These are phyloP conservation scores for Noctuana brunneofusca DNA, from an alignment of 2,888 invertebrate species.

Conservation along the genomic window DNA sequence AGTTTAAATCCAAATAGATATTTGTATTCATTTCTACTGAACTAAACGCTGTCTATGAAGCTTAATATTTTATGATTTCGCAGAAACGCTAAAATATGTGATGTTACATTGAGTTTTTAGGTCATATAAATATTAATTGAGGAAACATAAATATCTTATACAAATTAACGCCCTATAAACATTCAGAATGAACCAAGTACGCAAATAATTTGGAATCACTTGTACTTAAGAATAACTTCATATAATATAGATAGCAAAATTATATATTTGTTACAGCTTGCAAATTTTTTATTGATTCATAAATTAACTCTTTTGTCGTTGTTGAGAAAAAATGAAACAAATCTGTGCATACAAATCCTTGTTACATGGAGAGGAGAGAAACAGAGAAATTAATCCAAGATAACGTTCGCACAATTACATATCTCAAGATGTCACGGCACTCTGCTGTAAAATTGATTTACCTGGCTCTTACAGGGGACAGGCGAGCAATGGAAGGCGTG, in stretches of 20 bases:
- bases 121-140: not conserved
- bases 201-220: no score
- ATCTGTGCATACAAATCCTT: no score
- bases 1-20: conserved; percentile 13
- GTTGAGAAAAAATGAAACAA: no score
- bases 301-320: no score
- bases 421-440: not conserved
- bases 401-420: not conserved
- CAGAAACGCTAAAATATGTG: not conserved
- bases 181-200: not conserved
- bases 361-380: not conserved
- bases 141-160: not conserved
- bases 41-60: conserved; percentile 15
- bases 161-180: no score
- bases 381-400: not conserved
- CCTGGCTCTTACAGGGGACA: not conserved
- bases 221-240: no score
- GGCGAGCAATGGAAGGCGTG: conserved; percentile 10
- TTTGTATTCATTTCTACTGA: conserved; percentile 14
- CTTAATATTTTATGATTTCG: conserved; percentile 5
- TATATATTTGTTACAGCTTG: no score
- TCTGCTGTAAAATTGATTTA: conserved; percentile 4
- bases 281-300: no score
- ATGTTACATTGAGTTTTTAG: conserved; percentile 5
- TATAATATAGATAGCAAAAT: no score